Evolutionary conservation across 1,140 invertebrate genomes (phyloP).

Genomic region (Drosophila nebulosa): DNA sequence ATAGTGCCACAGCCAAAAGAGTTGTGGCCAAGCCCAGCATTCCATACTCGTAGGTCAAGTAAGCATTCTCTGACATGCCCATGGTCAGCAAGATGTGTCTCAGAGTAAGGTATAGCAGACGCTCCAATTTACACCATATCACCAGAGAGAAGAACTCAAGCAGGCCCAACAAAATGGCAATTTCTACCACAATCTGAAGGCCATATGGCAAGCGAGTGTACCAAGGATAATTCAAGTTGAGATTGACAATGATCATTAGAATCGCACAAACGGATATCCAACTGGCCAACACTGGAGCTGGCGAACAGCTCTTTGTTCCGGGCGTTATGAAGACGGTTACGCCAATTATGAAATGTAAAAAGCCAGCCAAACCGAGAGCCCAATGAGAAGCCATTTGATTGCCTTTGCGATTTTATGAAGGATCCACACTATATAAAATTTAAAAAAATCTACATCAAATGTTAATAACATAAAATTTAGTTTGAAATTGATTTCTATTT

Average conservation of each 20-base stretch:
- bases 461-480: not conserved
- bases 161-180: not conserved
- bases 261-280: constrained; percentile 10
- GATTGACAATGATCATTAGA: not conserved
- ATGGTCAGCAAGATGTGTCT: not conserved
- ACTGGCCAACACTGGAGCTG: constrained; percentile 12
- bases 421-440: not conserved
- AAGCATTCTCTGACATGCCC: not conserved
- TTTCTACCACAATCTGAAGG: constrained; percentile 22
- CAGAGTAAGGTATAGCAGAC: not conserved
- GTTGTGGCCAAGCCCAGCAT: constrained; percentile 6
- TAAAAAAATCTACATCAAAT: not conserved
- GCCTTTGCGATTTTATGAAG: not conserved
- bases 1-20: not conserved
- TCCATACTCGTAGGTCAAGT: constrained; percentile 1
- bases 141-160: constrained; percentile 4
- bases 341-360: constrained; percentile 8
- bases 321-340: not conserved
- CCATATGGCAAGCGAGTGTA: constrained; percentile 10
- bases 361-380: not conserved
- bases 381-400: not conserved
- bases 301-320: constrained; percentile 12
- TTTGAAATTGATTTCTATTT: not conserved
- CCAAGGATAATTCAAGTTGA: not conserved
- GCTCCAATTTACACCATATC: constrained; percentile 25